Percentiles rank a stretch among this genome's conserved stretches.
Conservation (phyloP, 2,797 vertebrate species). For the Pterois miles region DNA sequence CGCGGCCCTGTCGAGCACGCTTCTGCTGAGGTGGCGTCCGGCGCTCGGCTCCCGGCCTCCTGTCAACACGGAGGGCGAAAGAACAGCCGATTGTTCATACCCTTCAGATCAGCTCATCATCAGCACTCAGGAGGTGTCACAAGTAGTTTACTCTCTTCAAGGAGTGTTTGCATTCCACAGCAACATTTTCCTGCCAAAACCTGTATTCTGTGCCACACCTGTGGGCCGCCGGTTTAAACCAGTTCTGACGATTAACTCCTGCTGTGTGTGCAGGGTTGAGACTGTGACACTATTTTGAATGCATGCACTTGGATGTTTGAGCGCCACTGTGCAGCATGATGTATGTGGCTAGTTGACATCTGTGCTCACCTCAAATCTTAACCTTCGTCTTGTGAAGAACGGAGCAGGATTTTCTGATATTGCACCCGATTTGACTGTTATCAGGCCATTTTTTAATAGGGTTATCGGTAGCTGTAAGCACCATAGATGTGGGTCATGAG, state of each 20-base stretch:
- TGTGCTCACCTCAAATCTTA: background rate
- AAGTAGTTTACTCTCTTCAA: background rate
- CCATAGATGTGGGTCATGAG: too few species aligned
- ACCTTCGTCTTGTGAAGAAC: background rate
- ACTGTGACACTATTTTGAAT: background rate
- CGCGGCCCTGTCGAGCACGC: constrained; percentile 57
- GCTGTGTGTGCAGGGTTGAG: background rate
- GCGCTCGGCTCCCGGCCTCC: constrained; percentile 44
- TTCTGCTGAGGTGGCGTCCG: constrained; percentile 50
- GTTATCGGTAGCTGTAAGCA: too few species aligned
- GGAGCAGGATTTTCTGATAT: background rate
- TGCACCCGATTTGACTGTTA: too few species aligned
- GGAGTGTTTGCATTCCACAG: constrained; percentile 3
- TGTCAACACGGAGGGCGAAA: constrained; percentile 24
- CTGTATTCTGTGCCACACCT: constrained; percentile 16
- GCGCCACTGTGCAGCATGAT: background rate
- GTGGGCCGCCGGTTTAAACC: background rate
- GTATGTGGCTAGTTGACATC: background rate
- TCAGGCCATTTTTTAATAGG: too few species aligned
- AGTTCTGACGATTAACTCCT: background rate
- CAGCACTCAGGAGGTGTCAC: constrained; percentile 24
- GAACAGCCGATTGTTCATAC: constrained; percentile 21
- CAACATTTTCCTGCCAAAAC: constrained; percentile 23
- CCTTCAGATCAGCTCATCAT: constrained; percentile 33
- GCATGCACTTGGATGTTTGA: background rate